These are phyloP conservation scores for Chloropsis hardwickii DNA, from an alignment of 2,113 vertebrate species.

Conservation along the genomic window DNA sequence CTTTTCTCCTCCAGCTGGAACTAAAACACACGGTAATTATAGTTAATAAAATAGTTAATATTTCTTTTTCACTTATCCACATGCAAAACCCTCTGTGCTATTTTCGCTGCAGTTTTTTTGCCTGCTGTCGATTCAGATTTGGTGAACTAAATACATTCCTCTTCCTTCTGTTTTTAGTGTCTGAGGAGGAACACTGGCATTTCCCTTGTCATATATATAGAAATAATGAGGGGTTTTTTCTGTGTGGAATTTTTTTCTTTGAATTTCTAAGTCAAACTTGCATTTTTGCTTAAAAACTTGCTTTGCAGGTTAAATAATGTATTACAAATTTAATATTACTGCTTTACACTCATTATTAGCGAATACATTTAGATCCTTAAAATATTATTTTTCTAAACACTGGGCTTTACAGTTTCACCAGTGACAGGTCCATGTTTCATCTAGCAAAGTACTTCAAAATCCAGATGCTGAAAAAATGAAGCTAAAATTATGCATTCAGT, in stretches of 20 bases:
- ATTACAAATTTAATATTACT: not conserved
- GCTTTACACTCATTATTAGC: not conserved
- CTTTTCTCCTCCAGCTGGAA: not conserved
- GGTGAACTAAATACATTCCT: not conserved
- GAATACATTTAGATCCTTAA: not conserved
- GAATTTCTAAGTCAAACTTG: not conserved
- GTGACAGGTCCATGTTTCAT: not conserved
- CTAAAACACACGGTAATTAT: not conserved
- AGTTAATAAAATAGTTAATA: not conserved
- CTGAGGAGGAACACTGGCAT: not conserved
- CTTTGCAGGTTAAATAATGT: not conserved
- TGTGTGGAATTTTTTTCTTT: not conserved
- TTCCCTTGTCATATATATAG: not conserved
- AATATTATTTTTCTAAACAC: not conserved
- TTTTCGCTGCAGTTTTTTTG: not conserved
- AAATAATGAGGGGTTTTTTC: not conserved
- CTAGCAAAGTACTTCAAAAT: not conserved
- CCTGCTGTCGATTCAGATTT: not conserved
- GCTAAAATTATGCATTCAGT: conserved; percentile 3
- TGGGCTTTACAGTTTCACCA: not conserved
- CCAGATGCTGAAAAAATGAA: conserved; percentile 31
- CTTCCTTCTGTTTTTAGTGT: not conserved
- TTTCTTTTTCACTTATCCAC: not conserved
- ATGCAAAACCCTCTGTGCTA: not conserved
- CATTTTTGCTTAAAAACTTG: not conserved